Evolutionary conservation across 2,113 vertebrate genomes (phyloP).

Genomic region (Rhegmatorhina hoffmannsi): DNA sequence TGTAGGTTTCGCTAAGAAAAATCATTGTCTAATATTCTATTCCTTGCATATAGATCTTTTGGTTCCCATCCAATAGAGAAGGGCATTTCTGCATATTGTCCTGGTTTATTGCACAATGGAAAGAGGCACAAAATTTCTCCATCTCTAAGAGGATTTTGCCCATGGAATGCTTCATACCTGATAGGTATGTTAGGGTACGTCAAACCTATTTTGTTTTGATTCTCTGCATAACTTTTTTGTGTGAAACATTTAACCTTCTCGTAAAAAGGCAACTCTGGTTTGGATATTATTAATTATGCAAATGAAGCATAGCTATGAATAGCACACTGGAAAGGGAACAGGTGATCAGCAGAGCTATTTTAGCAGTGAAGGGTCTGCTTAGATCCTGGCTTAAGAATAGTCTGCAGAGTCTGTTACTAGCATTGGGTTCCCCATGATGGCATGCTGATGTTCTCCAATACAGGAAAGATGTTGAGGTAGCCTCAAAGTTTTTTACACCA

Average conservation of each 20-base stretch:
- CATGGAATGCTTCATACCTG: background rate
- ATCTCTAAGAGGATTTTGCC: background rate
- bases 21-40: background rate
- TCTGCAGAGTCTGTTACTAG: fast-evolving
- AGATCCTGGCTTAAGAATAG: background rate
- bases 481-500: background rate
- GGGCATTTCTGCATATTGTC: background rate
- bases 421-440: fast-evolving
- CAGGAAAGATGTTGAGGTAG: background rate
- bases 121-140: background rate
- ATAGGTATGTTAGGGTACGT: background rate
- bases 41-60: background rate
- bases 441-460: background rate
- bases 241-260: background rate
- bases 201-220: background rate
- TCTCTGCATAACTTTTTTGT: background rate
- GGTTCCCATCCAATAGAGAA: background rate
- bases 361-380: background rate
- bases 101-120: background rate
- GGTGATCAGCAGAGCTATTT: background rate
- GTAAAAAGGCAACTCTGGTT: background rate
- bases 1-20: background rate
- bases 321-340: background rate
- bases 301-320: background rate
- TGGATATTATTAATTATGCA: background rate